Percentiles rank a stretch among this genome's conserved stretches.
These are phyloP conservation scores for Drosophila kohkoa DNA, from an alignment of 1,140 invertebrate species.

Conservation along the genomic window DNA sequence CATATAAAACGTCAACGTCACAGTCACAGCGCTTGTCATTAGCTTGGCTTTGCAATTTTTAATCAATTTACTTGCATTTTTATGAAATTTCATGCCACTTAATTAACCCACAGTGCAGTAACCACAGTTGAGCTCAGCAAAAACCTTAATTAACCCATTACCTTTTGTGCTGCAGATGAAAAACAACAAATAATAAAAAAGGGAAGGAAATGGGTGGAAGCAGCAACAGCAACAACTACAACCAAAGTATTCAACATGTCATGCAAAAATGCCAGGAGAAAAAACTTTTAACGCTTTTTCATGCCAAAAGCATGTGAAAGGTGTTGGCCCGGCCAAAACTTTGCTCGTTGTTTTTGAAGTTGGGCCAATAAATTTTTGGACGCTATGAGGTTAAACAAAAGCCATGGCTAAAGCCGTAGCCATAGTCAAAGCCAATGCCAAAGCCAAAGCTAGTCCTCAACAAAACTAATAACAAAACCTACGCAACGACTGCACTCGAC, in stretches of 20 bases:
- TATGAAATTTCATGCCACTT: slow-evolving; percentile 63
- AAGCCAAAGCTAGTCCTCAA: not conserved
- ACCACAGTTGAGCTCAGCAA: slow-evolving; percentile 6
- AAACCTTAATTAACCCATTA: slow-evolving; percentile 75
- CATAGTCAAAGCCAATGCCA: not conserved
- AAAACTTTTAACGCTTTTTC: slow-evolving; percentile 63
- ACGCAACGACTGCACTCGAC: slow-evolving; percentile 53
- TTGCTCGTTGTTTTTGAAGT: slow-evolving; percentile 60
- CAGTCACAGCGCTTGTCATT: slow-evolving; percentile 14
- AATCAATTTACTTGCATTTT: slow-evolving; percentile 59
- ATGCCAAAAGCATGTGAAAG: slow-evolving; percentile 77
- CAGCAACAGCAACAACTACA: not conserved
- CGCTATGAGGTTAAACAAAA: slow-evolving; percentile 66
- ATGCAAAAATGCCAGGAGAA: slow-evolving; percentile 55
- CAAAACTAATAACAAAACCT: slow-evolving; percentile 36
- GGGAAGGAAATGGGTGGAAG: not conserved
- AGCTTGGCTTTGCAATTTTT: slow-evolving; percentile 38
- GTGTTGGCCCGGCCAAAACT: slow-evolving; percentile 71
- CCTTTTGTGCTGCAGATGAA: slow-evolving; percentile 55
- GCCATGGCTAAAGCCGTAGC: slow-evolving; percentile 19
- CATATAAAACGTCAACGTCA: slow-evolving; percentile 16
- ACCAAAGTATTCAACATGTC: slow-evolving; percentile 57
- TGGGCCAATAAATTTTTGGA: slow-evolving; percentile 71
- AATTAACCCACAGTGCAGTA: slow-evolving; percentile 61
- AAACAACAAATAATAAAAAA: slow-evolving; percentile 35